phyloP scores from a whole-genome alignment of 2,888 invertebrate species.

The Malacosoma neustria region DNA sequence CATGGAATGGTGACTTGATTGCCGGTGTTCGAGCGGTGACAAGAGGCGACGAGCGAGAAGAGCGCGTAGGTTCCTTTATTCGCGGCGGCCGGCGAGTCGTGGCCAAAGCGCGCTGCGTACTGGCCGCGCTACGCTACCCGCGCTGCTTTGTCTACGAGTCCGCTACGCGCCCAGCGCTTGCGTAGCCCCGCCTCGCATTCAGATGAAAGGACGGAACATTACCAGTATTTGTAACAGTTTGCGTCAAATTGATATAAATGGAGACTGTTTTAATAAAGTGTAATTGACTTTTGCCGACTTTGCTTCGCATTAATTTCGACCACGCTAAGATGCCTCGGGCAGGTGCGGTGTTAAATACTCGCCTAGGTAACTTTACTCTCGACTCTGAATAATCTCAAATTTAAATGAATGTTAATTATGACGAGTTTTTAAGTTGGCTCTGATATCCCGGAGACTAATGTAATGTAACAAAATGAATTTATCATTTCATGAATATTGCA shows the following conservation, averaged over 20 bases:
- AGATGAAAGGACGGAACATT: constrained; percentile 71
- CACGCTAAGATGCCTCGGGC: constrained; percentile 69
- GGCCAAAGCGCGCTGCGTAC: constrained; percentile 39
- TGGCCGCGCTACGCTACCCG: constrained; percentile 36
- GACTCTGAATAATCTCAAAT: constrained; percentile 65
- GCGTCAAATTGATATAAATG: constrained; percentile 76
- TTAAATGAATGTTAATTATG: constrained; percentile 68
- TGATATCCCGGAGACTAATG: constrained; percentile 36
- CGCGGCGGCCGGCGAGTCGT: constrained; percentile 25
- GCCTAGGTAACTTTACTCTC: constrained; percentile 55
- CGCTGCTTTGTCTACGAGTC: constrained; percentile 33
- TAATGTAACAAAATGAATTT: constrained; percentile 21
- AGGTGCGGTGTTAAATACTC: constrained; percentile 67
- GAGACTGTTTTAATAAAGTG: constrained; percentile 75
- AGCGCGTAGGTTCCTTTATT: background rate
- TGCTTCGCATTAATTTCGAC: constrained; percentile 72
- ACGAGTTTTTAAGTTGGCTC: constrained; percentile 54
- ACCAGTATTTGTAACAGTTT: constrained; percentile 75
- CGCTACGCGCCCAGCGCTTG: constrained; percentile 54
- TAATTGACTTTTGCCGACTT: constrained; percentile 75
- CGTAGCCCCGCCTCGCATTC: constrained; percentile 68
- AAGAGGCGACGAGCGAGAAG: constrained; percentile 23
- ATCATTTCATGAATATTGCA: background rate
- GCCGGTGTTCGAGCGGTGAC: constrained; percentile 31
- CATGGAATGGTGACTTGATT: constrained; percentile 48